phyloP scores from a whole-genome alignment of 2,797 vertebrate species.

The Nyctibius grandis region DNA sequence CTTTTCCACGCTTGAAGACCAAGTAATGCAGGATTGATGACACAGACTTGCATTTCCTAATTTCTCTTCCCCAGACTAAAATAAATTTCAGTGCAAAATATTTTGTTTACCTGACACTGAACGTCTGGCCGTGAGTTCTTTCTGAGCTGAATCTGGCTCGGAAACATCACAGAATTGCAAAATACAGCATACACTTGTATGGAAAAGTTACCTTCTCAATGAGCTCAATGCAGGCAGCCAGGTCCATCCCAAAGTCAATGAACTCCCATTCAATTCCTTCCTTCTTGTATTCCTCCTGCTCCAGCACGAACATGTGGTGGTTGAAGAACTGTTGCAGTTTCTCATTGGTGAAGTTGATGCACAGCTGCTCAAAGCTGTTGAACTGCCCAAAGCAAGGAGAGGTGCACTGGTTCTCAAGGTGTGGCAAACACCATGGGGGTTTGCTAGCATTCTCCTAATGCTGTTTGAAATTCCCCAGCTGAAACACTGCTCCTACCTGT shows the following conservation, averaged over 20 bases:
- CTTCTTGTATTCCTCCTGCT: conserved; percentile 87
- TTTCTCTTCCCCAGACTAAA: not conserved
- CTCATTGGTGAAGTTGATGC: conserved; percentile 87
- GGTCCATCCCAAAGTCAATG: conserved; percentile 86
- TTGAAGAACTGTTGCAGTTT: conserved; percentile 82
- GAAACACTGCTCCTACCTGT: not conserved
- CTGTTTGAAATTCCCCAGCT: not conserved
- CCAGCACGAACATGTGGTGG: conserved; percentile 84
- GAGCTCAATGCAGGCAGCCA: conserved; percentile 80
- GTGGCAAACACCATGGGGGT: not conserved
- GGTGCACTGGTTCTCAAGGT: not conserved
- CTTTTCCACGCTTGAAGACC: not conserved
- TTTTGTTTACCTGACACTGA: not conserved
- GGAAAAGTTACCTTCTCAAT: conserved; percentile 72
- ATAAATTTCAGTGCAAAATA: not conserved
- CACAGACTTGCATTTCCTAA: not conserved
- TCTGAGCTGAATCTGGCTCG: not conserved
- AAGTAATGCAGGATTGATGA: not conserved
- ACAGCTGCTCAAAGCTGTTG: conserved; percentile 81
- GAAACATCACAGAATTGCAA: not conserved
- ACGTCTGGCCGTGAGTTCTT: not conserved
- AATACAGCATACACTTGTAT: not conserved
- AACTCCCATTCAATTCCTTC: conserved; percentile 84
- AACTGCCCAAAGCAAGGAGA: conserved; percentile 50
- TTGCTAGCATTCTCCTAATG: not conserved